phyloP scores from a whole-genome alignment of 2,113 vertebrate genomes.

The Gnathonemus longibarbis region DNA sequence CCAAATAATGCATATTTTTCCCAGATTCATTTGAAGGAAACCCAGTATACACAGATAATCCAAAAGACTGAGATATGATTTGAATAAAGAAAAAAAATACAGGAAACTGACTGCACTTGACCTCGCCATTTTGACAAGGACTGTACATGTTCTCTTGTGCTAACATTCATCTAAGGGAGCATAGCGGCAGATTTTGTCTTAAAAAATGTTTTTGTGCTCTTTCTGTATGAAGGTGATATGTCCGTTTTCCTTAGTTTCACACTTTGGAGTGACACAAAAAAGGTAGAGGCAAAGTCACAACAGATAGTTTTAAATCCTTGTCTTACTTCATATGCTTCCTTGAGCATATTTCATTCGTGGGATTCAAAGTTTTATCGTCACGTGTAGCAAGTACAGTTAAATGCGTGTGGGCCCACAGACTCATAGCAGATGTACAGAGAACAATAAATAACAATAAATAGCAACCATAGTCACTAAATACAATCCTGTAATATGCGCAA shows the following conservation, averaged over 20 bases:
- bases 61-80: background rate
- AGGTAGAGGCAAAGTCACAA: background rate
- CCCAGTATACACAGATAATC: background rate
- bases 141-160: background rate
- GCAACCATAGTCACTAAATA: background rate
- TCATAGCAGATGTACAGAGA: background rate
- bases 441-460: background rate
- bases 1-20: background rate
- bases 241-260: background rate
- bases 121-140: background rate
- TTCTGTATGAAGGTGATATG: slow-evolving; percentile 34
- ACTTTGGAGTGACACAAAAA: slow-evolving; percentile 5
- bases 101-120: background rate
- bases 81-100: background rate
- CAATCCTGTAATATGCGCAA: background rate
- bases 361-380: background rate
- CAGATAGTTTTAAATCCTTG: background rate
- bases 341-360: background rate
- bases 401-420: background rate
- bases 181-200: slow-evolving; percentile 36
- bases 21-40: background rate
- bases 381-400: background rate
- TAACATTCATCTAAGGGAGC: background rate
- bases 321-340: background rate
- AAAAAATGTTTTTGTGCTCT: background rate